These are phyloP conservation scores for Conus betulinus DNA, from an alignment of 1,140 invertebrate genomes.

Conservation along the genomic window DNA sequence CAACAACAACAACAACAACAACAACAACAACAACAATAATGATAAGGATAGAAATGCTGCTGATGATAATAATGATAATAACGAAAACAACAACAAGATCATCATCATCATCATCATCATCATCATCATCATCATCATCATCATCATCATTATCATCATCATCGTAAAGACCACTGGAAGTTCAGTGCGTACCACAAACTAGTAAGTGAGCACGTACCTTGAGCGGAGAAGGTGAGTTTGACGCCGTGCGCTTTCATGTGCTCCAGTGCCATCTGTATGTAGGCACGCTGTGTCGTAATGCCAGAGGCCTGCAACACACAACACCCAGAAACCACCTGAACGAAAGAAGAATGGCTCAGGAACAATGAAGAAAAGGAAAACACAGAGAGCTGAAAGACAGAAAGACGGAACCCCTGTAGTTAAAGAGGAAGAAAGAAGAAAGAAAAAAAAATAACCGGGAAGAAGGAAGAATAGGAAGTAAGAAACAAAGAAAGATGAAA, in stretches of 20 bases:
- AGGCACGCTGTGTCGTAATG: conserved; percentile 30
- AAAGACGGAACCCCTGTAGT: too few relatives aligned
- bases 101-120: too few relatives aligned
- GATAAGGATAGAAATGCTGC: too few relatives aligned
- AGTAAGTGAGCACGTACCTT: conserved; percentile 54
- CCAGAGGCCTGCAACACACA: conserved; percentile 40
- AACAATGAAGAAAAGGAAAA: not conserved
- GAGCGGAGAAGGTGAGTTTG: conserved; percentile 60
- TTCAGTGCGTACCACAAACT: not conserved
- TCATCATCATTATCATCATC: too few relatives aligned
- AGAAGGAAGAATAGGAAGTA: not conserved
- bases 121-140: too few relatives aligned
- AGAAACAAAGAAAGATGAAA: not conserved
- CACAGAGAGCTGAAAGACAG: not conserved
- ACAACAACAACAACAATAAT: too few relatives aligned
- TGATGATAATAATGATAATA: too few relatives aligned
- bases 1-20: too few relatives aligned
- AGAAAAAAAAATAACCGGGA: not conserved
- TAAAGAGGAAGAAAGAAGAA: not conserved
- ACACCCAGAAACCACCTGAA: not conserved
- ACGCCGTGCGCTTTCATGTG: conserved; percentile 66
- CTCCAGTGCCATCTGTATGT: conserved; percentile 57
- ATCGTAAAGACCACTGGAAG: too few relatives aligned
- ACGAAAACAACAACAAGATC: too few relatives aligned
- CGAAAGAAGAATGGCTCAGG: not conserved